phyloP scores from a whole-genome alignment of 30 jellyfish, hydroid and myxozoan genomes.

The Clytia hemisphaerica region DNA sequence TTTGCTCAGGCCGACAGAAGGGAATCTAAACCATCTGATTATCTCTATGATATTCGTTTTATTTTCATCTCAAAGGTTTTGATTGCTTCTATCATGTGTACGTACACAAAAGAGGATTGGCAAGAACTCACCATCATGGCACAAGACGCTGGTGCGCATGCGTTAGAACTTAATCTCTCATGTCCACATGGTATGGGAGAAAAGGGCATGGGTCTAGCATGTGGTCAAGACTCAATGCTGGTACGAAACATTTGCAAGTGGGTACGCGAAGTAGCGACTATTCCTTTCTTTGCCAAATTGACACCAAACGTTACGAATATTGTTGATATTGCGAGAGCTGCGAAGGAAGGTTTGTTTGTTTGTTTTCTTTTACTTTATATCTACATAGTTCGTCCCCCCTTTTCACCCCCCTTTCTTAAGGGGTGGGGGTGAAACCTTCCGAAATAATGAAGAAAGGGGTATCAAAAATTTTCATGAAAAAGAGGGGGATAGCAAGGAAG shows the following conservation, averaged over 20 bases:
- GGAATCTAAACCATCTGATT: no score
- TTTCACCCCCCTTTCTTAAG: no score
- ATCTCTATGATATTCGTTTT: no score
- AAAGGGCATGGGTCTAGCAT: conserved; percentile 97
- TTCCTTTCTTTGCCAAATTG: conserved; percentile 93
- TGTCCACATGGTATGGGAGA: conserved; percentile 99
- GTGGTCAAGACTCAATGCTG: conserved; percentile 87
- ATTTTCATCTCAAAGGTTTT: conserved; percentile 45
- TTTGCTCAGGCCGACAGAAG: no score
- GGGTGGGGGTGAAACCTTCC: no score
- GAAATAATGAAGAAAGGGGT: no score
- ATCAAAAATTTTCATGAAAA: no score
- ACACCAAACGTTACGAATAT: conserved; percentile 93
- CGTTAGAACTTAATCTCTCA: conserved; percentile 82
- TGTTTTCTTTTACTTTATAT: neutral
- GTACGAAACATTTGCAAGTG: conserved; percentile 90
- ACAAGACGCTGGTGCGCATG: conserved; percentile 90
- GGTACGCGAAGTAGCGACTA: conserved; percentile 88
- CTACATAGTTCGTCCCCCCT: no score
- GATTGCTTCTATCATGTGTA: conserved; percentile 96
- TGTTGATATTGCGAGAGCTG: conserved; percentile 88
- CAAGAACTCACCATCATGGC: conserved; percentile 66
- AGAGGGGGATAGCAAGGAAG: no score
- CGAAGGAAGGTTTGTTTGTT: conserved; percentile 66
- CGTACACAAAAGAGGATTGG: conserved; percentile 88